Percentiles rank a stretch among this genome's conserved stretches.
These are phyloP conservation scores for Amphipoea oculea DNA, from an alignment of 2,888 invertebrate genomes.

Conservation along the genomic window DNA sequence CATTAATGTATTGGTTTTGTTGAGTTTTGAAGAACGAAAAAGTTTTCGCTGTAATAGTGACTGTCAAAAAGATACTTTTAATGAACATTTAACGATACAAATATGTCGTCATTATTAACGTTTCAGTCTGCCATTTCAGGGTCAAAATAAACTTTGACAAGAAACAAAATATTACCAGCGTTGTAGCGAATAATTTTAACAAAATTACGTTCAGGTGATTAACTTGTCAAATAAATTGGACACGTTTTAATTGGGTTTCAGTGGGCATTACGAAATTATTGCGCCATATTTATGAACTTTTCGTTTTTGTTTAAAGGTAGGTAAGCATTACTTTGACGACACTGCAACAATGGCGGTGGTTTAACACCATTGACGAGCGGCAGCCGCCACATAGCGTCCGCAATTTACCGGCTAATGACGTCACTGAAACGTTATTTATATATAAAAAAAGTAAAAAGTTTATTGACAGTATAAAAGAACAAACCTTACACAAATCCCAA, in stretches of 20 bases:
- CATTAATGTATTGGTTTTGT: background rate
- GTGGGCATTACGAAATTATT: background rate
- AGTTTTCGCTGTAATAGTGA: background rate
- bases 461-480: too few species aligned
- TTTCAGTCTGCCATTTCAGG: background rate
- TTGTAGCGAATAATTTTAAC: conserved; percentile 13
- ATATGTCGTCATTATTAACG: background rate
- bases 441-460: too few species aligned
- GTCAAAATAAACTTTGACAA: background rate
- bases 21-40: background rate
- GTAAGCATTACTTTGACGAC: background rate
- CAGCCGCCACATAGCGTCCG: background rate
- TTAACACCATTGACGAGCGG: background rate
- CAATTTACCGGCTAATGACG: background rate
- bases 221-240: conserved; percentile 39
- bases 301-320: background rate
- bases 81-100: background rate
- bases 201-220: conserved; percentile 27
- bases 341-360: background rate
- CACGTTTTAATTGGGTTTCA: conserved; percentile 31
- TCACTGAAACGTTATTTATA: background rate
- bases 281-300: background rate
- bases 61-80: background rate
- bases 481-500: too few species aligned
- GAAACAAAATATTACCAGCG: background rate